Evolutionary conservation across 1,140 invertebrate genomes (phyloP).

Genomic region (Glomeris maerens): DNA sequence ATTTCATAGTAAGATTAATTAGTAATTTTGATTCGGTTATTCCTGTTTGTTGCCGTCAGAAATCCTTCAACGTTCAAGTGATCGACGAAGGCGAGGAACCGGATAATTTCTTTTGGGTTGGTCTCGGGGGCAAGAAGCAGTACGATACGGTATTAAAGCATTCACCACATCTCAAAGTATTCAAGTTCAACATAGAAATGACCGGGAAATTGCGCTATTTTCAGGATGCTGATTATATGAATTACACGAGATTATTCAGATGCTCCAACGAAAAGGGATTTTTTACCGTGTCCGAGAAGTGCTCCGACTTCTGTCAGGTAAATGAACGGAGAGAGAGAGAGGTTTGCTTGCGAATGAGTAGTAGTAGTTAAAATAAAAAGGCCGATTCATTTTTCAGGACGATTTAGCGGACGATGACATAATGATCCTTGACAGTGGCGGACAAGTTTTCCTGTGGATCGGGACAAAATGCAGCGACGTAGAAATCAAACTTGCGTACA

Average conservation of each 20-base stretch:
- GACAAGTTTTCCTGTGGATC: slow-evolving; percentile 95
- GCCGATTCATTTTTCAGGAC: slow-evolving; percentile 56
- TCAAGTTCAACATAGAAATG: too few relatives aligned
- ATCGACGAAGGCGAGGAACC: slow-evolving; percentile 95
- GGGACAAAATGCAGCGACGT: slow-evolving; percentile 93
- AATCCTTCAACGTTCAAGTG: slow-evolving; percentile 42
- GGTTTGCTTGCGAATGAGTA: too few relatives aligned
- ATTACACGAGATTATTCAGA: slow-evolving; percentile 84
- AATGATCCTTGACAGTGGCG: slow-evolving; percentile 98
- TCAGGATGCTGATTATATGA: slow-evolving; percentile 77
- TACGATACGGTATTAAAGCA: slow-evolving; percentile 52
- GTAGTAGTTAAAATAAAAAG: too few relatives aligned
- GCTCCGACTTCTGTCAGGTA: slow-evolving; percentile 98
- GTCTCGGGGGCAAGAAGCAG: slow-evolving; percentile 75
- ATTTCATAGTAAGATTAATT: neutral
- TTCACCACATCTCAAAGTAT: too few relatives aligned
- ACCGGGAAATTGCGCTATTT: too few relatives aligned
- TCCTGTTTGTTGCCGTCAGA: too few relatives aligned
- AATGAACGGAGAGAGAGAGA: too few relatives aligned
- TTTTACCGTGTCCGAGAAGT: slow-evolving; percentile 98
- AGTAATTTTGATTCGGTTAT: neutral
- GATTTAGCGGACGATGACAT: slow-evolving; percentile 99
- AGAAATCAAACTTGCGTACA: slow-evolving; percentile 95
- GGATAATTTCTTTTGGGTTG: slow-evolving; percentile 98
- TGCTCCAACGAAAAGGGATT: slow-evolving; percentile 99